A percentile compares a stretch with the other conserved stretches of the same genome.
phyloP scores from a whole-genome alignment of 2,113 vertebrate species.

The Oncorhynchus keta region DNA sequence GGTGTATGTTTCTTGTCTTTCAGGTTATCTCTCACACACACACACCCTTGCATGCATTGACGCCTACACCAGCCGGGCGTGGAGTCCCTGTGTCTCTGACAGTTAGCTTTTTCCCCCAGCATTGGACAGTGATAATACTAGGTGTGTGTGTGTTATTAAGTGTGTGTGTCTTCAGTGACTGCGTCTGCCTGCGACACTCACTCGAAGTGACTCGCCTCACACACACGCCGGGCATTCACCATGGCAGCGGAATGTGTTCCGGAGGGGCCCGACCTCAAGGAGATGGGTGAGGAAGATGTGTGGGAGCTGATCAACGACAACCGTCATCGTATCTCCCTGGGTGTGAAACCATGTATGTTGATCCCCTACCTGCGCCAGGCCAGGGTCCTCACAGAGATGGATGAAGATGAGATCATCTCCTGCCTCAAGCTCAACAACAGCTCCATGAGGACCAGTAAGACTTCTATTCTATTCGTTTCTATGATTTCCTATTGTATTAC shows the following conservation, averaged over 20 bases:
- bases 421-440: slow-evolving; percentile 78
- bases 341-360: slow-evolving; percentile 74
- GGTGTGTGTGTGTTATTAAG: not conserved
- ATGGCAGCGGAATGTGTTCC: slow-evolving; percentile 51
- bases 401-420: slow-evolving; percentile 86
- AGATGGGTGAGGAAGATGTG: slow-evolving; percentile 78
- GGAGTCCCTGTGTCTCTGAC: slow-evolving; percentile 10
- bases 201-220: not conserved
- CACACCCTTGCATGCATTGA: slow-evolving; percentile 15
- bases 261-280: slow-evolving; percentile 65
- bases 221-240: not conserved
- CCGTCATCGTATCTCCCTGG: slow-evolving; percentile 76
- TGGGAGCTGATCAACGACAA: slow-evolving; percentile 85
- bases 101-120: slow-evolving; percentile 8
- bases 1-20: slow-evolving; percentile 45
- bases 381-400: slow-evolving; percentile 82
- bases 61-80: slow-evolving; percentile 40
- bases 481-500: not conserved
- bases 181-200: not conserved
- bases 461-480: not conserved
- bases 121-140: not conserved
- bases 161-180: not conserved
- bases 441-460: slow-evolving; percentile 85
- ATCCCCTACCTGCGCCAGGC: slow-evolving; percentile 88
- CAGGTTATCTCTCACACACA: slow-evolving; percentile 63